These are phyloP conservation scores for Myopa tessellatipennis DNA, from an alignment of 2,888 invertebrate genomes.

Conservation along the genomic window DNA sequence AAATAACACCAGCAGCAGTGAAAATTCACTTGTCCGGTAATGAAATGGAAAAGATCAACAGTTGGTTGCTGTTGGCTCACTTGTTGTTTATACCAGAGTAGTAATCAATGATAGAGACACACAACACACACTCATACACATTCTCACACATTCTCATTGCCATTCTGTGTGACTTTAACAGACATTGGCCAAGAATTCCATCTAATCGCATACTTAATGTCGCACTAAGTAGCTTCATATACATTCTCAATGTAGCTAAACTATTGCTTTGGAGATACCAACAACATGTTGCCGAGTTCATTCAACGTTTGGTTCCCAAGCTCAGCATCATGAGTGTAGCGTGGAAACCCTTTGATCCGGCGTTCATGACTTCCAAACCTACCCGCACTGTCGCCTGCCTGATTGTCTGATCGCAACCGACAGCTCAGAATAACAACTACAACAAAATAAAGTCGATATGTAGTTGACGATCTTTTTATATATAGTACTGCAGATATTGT, in stretches of 20 bases:
- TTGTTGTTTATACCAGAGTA: not conserved
- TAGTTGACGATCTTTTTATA: not conserved
- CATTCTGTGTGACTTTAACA: not conserved
- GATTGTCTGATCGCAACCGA: not conserved
- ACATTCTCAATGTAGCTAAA: not conserved
- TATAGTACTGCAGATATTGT: not conserved
- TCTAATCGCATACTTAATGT: slow-evolving; percentile 24
- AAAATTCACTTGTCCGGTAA: slow-evolving; percentile 21
- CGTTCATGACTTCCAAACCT: not conserved
- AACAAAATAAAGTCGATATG: not conserved
- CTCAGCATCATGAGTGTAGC: not conserved
- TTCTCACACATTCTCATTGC: not conserved
- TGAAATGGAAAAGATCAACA: slow-evolving; percentile 1
- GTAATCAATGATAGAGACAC: not conserved
- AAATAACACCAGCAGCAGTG: not conserved
- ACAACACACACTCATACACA: not conserved
- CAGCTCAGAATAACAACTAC: not conserved
- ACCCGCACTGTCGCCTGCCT: not conserved
- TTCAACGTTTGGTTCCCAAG: slow-evolving; percentile 24
- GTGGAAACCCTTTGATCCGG: slow-evolving; percentile 11
- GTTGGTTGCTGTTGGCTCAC: not conserved
- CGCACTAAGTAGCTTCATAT: not conserved
- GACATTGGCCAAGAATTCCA: slow-evolving; percentile 16
- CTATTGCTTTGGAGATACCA: not conserved
- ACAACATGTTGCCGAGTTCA: slow-evolving; percentile 13